Conservation (phyloP, 2,797 vertebrate species). For the Ptychobarbus kaznakovi region DNA sequence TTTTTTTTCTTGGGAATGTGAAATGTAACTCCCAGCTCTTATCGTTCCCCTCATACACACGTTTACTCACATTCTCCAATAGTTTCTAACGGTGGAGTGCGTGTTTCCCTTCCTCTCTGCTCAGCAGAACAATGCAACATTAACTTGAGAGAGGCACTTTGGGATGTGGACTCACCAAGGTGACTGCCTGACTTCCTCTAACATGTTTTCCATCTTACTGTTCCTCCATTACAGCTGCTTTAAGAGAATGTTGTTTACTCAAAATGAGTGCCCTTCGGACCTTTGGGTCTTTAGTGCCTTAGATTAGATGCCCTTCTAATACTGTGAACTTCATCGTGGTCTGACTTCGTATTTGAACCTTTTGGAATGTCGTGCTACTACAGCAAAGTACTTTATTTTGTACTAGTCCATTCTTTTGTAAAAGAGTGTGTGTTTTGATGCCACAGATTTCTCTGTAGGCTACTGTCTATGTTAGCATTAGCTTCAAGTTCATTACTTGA, state of each 20-base stretch:
- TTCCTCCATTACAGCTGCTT: conserved; percentile 50
- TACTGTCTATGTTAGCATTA: background rate
- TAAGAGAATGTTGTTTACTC: conserved; percentile 51
- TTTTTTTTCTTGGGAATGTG: conserved; percentile 29
- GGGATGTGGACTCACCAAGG: conserved; percentile 67
- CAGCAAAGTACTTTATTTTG: background rate
- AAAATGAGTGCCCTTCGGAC: conserved; percentile 24
- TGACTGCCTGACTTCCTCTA: conserved; percentile 74
- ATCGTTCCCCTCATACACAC: conserved; percentile 42
- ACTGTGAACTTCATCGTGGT: background rate
- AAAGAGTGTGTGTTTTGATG: background rate
- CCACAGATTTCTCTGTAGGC: background rate
- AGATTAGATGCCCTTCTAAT: conserved; percentile 16
- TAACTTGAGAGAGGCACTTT: conserved; percentile 62
- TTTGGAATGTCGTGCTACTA: background rate
- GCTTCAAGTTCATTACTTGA: background rate
- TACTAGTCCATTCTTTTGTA: background rate
- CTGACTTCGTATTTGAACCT: background rate
- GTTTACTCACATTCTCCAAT: conserved; percentile 50
- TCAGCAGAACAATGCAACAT: conserved; percentile 80
- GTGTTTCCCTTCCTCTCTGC: conserved; percentile 74
- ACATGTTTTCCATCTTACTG: conserved; percentile 72
- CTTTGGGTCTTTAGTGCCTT: conserved; percentile 17
- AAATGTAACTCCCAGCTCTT: conserved; percentile 31
- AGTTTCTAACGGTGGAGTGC: conserved; percentile 67